phyloP scores from a whole-genome alignment of 2,888 invertebrate species.

The Lycocerus yunnanus region DNA sequence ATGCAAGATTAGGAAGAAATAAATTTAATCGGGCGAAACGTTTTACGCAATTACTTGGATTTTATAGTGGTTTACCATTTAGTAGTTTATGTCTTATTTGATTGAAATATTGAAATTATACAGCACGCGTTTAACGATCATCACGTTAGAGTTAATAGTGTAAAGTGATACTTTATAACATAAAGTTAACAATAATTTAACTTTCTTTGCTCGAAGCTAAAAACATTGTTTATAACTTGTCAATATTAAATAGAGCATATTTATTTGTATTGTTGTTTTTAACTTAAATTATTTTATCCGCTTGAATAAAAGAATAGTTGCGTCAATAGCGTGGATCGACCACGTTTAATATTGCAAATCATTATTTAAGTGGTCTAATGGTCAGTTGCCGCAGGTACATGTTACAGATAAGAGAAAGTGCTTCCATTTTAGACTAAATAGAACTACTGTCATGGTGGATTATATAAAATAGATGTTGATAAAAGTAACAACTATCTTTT shows the following conservation, averaged over 20 bases:
- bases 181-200: conserved; percentile 47
- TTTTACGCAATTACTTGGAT: neutral
- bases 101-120: neutral
- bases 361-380: conserved; percentile 41
- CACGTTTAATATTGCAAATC: conserved; percentile 38
- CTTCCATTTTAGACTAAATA: conserved; percentile 46
- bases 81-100: neutral
- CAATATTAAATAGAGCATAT: conserved; percentile 38
- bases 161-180: conserved; percentile 46
- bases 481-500: conserved; percentile 37
- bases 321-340: neutral
- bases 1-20: neutral
- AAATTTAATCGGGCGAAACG: neutral
- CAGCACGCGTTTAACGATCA: neutral
- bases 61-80: neutral
- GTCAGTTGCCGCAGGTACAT: conserved; percentile 41
- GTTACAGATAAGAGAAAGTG: conserved; percentile 50
- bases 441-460: conserved; percentile 19
- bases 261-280: neutral
- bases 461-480: conserved; percentile 24
- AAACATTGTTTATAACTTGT: conserved; percentile 29
- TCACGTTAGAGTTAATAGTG: conserved; percentile 39
- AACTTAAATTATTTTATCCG: neutral
- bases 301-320: neutral
- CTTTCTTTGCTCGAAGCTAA: conserved; percentile 46